Conservation (phyloP, 2,888 invertebrate genomes). For the Vesta saturnalis region DNA sequence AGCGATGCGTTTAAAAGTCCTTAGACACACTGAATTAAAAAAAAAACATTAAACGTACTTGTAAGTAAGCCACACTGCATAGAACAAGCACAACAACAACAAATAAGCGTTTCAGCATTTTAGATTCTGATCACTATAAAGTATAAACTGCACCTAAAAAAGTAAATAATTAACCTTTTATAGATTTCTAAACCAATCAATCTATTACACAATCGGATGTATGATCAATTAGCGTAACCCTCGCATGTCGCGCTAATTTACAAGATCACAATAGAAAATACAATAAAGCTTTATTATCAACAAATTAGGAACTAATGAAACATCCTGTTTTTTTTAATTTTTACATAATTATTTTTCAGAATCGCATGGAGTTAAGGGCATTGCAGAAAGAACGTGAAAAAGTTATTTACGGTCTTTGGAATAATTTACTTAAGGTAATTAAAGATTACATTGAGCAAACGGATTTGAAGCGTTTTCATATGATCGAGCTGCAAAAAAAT, state of each 20-base stretch:
- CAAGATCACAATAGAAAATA: conserved; percentile 2
- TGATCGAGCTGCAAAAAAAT: conserved; percentile 55
- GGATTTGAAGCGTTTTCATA: conserved; percentile 55
- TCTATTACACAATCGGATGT: conserved; percentile 50
- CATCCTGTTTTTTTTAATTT: conserved; percentile 1
- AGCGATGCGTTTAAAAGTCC: too few species aligned
- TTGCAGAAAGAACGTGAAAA: conserved; percentile 50
- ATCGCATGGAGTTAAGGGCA: conserved; percentile 46
- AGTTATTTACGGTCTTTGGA: conserved; percentile 53
- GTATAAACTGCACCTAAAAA: conserved; percentile 7
- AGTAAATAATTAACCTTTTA: conserved; percentile 18
- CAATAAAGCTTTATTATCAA: conserved; percentile 16
- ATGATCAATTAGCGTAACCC: conserved; percentile 45
- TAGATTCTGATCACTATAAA: too few species aligned
- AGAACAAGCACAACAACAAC: not conserved
- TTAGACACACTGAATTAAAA: not conserved
- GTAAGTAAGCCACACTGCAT: not conserved
- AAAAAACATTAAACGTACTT: too few species aligned
- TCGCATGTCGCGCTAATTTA: conserved; percentile 22
- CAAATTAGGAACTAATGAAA: not conserved
- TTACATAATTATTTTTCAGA: conserved; percentile 43
- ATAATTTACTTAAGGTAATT: conserved; percentile 51
- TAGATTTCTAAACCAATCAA: conserved; percentile 29
- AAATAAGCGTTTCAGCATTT: too few species aligned
- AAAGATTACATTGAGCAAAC: conserved; percentile 53